phyloP scores from a whole-genome alignment of 2,113 vertebrate species.

The Thomomys bottae region DNA sequence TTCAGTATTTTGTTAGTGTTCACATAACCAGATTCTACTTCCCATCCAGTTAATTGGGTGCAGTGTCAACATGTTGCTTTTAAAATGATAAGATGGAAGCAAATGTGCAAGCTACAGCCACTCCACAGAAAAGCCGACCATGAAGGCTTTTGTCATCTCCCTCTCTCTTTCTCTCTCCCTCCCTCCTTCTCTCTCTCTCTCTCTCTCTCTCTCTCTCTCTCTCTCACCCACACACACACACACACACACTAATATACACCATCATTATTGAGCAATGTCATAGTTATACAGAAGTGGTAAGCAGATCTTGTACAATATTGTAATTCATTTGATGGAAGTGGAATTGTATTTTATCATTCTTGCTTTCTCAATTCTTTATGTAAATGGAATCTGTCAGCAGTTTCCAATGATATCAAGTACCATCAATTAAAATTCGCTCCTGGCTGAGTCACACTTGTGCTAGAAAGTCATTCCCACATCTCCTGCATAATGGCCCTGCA shows the following conservation, averaged over 20 bases:
- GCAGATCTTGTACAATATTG: slow-evolving; percentile 27
- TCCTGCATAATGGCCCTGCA: not conserved
- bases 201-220: too few species aligned
- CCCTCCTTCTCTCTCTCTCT: too few species aligned
- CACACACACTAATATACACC: not conserved
- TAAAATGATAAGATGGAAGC: slow-evolving; percentile 41
- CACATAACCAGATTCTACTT: not conserved
- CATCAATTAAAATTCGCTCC: slow-evolving; percentile 27
- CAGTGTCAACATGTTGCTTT: not conserved
- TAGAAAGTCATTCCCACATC: not conserved
- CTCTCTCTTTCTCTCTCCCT: too few species aligned
- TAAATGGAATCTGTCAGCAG: slow-evolving; percentile 15
- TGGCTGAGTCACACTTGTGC: not conserved
- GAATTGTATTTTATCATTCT: slow-evolving; percentile 8
- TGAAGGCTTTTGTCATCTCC: slow-evolving; percentile 32
- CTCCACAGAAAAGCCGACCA: not conserved
- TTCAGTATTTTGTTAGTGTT: not conserved
- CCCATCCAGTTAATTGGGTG: not conserved
- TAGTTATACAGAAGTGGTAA: slow-evolving; percentile 31
- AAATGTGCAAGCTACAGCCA: slow-evolving; percentile 19
- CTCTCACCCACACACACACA: not conserved
- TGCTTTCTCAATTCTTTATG: slow-evolving; percentile 41
- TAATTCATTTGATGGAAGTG: slow-evolving; percentile 23
- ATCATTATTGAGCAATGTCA: not conserved
- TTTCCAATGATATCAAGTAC: not conserved